Conservation (phyloP, 2,797 vertebrate species). For the Syngnathus acus region DNA sequence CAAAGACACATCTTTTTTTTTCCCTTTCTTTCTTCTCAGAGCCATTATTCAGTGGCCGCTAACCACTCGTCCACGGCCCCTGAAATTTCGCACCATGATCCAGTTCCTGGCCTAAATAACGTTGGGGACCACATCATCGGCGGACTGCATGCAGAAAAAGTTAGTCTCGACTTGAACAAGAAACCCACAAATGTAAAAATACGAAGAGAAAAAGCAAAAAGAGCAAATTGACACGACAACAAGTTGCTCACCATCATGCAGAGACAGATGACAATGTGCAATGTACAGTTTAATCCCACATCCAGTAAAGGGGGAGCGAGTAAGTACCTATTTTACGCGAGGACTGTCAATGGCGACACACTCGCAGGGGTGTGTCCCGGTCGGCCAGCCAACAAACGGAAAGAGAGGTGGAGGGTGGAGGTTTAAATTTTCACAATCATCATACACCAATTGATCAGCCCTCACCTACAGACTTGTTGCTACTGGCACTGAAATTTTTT, state of each 20-base stretch:
- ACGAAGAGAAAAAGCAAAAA: constrained; percentile 8
- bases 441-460: not conserved
- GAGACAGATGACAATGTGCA: constrained; percentile 15
- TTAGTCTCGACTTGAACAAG: constrained; percentile 21
- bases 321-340: constrained; percentile 75
- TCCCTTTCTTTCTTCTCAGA: not conserved
- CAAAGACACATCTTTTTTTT: not conserved
- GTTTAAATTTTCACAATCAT: not conserved
- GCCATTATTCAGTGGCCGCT: no score
- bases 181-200: constrained; percentile 9
- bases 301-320: constrained; percentile 14
- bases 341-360: constrained; percentile 60
- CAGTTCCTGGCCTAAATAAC: no score
- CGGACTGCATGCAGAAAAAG: constrained; percentile 26
- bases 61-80: no score
- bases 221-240: constrained; percentile 25
- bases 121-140: not conserved
- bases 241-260: constrained; percentile 45
- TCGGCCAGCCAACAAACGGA: constrained; percentile 58
- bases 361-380: constrained; percentile 53
- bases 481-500: not conserved
- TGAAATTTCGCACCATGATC: no score
- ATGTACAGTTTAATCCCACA: constrained; percentile 47
- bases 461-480: not conserved
- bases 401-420: constrained; percentile 39